phyloP scores from a whole-genome alignment of 2,113 vertebrate genomes.

The Zeus faber region DNA sequence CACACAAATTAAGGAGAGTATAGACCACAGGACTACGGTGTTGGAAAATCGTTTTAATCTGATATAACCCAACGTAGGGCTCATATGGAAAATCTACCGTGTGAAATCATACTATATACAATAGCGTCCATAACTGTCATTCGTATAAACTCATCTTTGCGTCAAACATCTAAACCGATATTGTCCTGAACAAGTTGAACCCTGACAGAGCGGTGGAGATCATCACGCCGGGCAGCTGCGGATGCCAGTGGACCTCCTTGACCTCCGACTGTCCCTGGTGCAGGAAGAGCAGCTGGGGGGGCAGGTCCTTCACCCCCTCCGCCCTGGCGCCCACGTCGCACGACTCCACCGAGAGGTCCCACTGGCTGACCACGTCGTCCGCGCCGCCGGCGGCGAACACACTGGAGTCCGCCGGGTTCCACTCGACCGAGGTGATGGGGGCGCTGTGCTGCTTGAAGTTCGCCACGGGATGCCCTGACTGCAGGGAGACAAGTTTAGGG shows the following conservation, averaged over 20 bases:
- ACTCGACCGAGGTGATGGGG: slow-evolving; percentile 88
- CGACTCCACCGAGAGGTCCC: slow-evolving; percentile 88
- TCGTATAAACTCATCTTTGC: neutral
- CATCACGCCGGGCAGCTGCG: slow-evolving; percentile 80
- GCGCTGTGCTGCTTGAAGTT: slow-evolving; percentile 90
- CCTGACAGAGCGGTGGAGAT: slow-evolving; percentile 85
- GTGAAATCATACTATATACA: slow-evolving; percentile 43
- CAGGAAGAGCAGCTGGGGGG: slow-evolving; percentile 87
- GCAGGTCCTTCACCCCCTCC: slow-evolving; percentile 73
- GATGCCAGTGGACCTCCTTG: slow-evolving; percentile 92
- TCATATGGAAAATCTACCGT: slow-evolving; percentile 15
- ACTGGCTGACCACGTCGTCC: slow-evolving; percentile 86
- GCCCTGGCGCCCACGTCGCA: slow-evolving; percentile 71
- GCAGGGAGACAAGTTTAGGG: neutral
- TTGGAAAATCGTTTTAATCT: slow-evolving; percentile 39
- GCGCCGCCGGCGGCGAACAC: slow-evolving; percentile 85
- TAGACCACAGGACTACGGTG: too few species aligned
- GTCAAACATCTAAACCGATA: slow-evolving; percentile 84
- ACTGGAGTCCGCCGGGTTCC: slow-evolving; percentile 84
- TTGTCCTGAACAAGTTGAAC: slow-evolving; percentile 88
- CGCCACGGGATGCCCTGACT: slow-evolving; percentile 81
- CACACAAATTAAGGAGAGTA: too few species aligned
- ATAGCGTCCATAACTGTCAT: slow-evolving; percentile 20
- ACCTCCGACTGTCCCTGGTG: slow-evolving; percentile 90
- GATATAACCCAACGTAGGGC: neutral